These are phyloP conservation scores for Mobula hypostoma DNA, from an alignment of 2,113 vertebrate genomes.

Conservation along the genomic window DNA sequence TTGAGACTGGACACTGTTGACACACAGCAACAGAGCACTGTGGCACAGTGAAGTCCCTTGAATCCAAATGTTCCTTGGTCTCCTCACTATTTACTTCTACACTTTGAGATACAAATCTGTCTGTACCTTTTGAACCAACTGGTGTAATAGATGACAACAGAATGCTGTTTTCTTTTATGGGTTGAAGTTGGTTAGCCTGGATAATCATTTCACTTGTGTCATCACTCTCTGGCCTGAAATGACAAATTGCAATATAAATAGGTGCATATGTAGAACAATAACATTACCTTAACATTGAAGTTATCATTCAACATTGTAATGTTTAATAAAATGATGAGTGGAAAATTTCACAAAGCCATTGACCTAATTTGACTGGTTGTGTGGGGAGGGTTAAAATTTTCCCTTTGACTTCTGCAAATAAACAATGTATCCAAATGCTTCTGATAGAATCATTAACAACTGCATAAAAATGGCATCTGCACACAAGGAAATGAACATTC, in stretches of 20 bases:
- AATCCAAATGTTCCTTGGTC: not conserved
- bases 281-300: not conserved
- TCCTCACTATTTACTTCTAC: not conserved
- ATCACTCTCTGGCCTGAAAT: slow-evolving; percentile 13
- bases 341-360: not conserved
- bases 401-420: not conserved
- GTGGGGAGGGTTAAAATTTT: not conserved
- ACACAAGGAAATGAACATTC: not conserved
- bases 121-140: not conserved
- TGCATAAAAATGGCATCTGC: not conserved
- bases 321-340: not conserved
- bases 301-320: not conserved
- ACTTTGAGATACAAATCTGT: not conserved
- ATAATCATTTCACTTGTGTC: slow-evolving; percentile 1
- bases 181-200: not conserved
- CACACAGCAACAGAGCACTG: not conserved
- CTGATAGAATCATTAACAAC: not conserved
- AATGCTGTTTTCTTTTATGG: not conserved
- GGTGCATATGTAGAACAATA: not conserved
- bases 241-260: not conserved
- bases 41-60: not conserved
- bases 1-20: not conserved
- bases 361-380: not conserved
- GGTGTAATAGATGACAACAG: not conserved
- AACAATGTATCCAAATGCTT: not conserved